phyloP scores from a whole-genome alignment of 2,888 invertebrate genomes.

The Stomorhina lunata region DNA sequence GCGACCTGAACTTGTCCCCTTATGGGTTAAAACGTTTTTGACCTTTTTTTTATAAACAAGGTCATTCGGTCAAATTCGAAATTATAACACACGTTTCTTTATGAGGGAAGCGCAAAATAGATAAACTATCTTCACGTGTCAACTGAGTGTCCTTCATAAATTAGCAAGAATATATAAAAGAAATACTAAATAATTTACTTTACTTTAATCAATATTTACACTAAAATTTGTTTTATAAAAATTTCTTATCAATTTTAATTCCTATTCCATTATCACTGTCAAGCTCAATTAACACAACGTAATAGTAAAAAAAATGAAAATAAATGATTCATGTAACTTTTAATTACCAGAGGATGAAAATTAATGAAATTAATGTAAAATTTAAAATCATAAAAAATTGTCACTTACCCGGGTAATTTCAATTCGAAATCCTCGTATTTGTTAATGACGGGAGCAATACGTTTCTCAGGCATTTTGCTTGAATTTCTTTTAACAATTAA shows the following conservation, averaged over 20 bases:
- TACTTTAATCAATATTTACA: background rate
- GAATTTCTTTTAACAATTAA: constrained; percentile 29
- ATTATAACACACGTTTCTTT: no score
- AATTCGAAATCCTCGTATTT: constrained; percentile 74
- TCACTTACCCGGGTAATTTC: constrained; percentile 76
- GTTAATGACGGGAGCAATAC: constrained; percentile 72
- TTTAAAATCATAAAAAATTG: background rate
- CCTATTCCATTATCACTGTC: constrained; percentile 8
- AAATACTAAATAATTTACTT: no score
- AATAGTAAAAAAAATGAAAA: background rate
- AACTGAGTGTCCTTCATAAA: no score
- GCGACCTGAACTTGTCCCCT: no score
- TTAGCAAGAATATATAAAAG: no score
- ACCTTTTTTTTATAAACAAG: no score
- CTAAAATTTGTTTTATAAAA: background rate
- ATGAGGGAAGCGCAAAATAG: no score
- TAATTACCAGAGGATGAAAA: background rate
- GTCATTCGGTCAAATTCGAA: no score
- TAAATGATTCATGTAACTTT: constrained; percentile 22
- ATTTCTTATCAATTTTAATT: constrained; percentile 20
- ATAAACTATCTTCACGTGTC: no score
- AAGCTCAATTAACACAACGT: constrained; percentile 18
- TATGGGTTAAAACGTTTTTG: no score
- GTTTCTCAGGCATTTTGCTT: constrained; percentile 74
- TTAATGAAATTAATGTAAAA: background rate